phyloP scores from a whole-genome alignment of 2,888 invertebrate genomes.

The Thecophora atra region DNA sequence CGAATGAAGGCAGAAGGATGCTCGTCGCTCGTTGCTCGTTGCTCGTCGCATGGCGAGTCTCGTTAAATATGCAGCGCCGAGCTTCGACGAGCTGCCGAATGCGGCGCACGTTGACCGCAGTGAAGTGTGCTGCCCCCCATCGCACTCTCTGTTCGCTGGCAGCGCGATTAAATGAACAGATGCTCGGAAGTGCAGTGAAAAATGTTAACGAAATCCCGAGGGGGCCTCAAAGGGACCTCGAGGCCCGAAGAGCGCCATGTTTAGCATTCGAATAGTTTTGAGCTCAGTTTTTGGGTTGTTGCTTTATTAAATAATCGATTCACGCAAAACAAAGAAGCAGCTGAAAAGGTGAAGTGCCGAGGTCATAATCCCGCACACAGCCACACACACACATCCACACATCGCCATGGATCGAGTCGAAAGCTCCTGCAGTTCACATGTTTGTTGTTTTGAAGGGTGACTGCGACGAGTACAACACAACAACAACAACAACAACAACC shows the following conservation, averaged over 20 bases:
- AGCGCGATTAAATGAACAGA: conserved; percentile 8
- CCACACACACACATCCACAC: neutral
- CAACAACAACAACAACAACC: conserved; percentile 12
- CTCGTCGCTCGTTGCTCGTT: no score
- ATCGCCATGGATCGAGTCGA: conserved; percentile 3
- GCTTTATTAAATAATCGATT: no score
- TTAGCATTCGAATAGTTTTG: no score
- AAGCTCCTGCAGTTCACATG: neutral
- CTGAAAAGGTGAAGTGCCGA: no score
- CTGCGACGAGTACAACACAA: neutral
- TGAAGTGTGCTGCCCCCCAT: neutral
- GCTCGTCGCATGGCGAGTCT: neutral
- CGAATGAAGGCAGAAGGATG: neutral
- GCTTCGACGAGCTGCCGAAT: neutral
- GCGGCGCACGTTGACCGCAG: neutral
- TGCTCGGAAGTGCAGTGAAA: conserved; percentile 15
- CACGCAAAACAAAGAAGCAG: no score
- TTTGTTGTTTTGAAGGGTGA: neutral
- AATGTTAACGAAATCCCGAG: neutral
- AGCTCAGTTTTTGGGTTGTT: no score
- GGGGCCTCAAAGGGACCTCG: no score
- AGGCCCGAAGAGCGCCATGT: no score
- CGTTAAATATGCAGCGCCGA: neutral
- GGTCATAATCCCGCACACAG: no score
- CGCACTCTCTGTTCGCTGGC: neutral